Evolutionary conservation across 2,888 invertebrate genomes (phyloP), one percentile per base, ranked within the genome.

Genomic region (Philhelius pedissequus): DNA sequence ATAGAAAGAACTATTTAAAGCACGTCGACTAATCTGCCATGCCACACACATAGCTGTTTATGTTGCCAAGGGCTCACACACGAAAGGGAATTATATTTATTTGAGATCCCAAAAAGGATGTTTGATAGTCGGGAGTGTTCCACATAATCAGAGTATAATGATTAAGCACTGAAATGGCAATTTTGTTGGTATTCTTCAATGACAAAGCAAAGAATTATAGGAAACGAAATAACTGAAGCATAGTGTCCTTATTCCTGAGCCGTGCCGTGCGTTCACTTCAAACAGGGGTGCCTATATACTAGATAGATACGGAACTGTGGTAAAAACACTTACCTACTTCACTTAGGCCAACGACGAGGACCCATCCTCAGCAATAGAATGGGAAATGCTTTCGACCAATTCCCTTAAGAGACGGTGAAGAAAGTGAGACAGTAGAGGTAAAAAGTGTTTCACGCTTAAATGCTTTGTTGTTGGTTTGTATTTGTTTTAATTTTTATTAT

Each of bases 101-200:
- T 43, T 62, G 43, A 22, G 9, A 40, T 60, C 20, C 20, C 35
- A 48, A 69, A 78, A 83, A 69, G 68, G 78, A 64, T 68, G 40
- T 83, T 83, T 50, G 78, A 83, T 70, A 83, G 74, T 78, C 69
- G 54, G 79, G 78, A 83, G 79, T 66, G 52, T 79, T 79, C 69
- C 66, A 74, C 74, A 70, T 83, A 79, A 83, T 83, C 83, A 78
- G 64, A 70, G 79, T 66, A 74, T 64, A 83, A 74, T 83, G 78
- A 83, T 70, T 79, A 74, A 58, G 83, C 83, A 74, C 74, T 74
- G 70, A 83, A 69, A 40, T 43, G 54, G 58, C 30, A 45, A 56
- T 69, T 32, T 64, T 69, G 56, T 64, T 48, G 8, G 32, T 9
- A 13, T 64, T 27, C 18, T 64, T 45, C 20, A 56, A 43, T 30